Conservation (phyloP, 2,113 vertebrate species). For the Hippocampus guttulatus region DNA sequence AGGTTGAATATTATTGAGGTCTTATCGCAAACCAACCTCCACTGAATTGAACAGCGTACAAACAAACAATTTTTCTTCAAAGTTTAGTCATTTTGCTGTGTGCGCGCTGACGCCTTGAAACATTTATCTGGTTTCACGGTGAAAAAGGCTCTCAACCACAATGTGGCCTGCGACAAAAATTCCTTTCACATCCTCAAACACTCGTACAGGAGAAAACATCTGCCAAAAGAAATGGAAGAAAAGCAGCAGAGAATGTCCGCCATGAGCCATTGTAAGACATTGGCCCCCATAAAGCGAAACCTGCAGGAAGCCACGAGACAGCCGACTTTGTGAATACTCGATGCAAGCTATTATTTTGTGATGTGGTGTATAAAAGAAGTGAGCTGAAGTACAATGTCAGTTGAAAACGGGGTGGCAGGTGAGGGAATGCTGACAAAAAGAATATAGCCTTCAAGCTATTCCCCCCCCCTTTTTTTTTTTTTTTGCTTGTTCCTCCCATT, state of each 20-base stretch:
- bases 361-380: neutral
- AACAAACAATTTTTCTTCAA: no score
- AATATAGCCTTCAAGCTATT: neutral
- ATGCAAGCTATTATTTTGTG: neutral
- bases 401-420: neutral
- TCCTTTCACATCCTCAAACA: neutral
- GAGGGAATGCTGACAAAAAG: neutral
- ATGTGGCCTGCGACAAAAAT: neutral
- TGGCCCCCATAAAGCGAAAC: neutral
- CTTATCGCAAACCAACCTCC: no score
- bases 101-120: no score
- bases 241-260: slow-evolving; percentile 12
- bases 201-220: neutral
- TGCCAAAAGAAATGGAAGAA: slow-evolving; percentile 1
- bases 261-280: neutral
- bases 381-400: neutral
- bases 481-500: slow-evolving; percentile 1
- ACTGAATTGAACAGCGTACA: no score
- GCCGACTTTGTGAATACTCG: slow-evolving; percentile 6
- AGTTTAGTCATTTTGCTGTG: no score
- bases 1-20: no score
- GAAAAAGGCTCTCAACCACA: neutral
- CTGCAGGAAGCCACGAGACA: slow-evolving; percentile 9
- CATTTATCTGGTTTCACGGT: neutral
- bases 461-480: neutral